Conservation (phyloP, 2,888 invertebrate genomes). For the Cheilosia vernalis region DNA sequence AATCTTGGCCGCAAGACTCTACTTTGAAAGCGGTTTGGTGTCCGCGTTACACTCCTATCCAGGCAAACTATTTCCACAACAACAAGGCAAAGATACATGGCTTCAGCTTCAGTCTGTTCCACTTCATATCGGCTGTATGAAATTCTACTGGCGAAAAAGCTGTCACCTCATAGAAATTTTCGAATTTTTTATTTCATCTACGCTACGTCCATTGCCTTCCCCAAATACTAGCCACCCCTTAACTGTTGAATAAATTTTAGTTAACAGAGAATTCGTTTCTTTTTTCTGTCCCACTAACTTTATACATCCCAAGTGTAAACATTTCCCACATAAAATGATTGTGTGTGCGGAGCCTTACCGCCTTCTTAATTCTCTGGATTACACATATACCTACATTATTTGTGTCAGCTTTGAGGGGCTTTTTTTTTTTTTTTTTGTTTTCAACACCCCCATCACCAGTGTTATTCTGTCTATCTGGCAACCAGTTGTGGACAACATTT, state of each 20-base stretch:
- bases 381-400: conserved; percentile 10
- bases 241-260: conserved; percentile 52
- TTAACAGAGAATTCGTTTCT: conserved; percentile 34
- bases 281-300: conserved; percentile 62
- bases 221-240: conserved; percentile 2
- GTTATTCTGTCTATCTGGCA: conserved; percentile 15
- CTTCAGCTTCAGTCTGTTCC: too few species aligned
- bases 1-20: too few species aligned
- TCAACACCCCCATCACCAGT: background rate
- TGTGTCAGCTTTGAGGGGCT: conserved; percentile 5
- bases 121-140: too few species aligned
- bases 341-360: conserved; percentile 17
- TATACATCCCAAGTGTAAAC: conserved; percentile 50
- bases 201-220: conserved; percentile 17
- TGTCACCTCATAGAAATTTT: too few species aligned
- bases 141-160: too few species aligned
- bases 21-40: too few species aligned
- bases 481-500: conserved; percentile 65
- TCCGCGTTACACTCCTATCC: too few species aligned
- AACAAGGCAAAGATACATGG: too few species aligned
- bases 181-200: too few species aligned
- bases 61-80: too few species aligned
- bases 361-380: conserved; percentile 40
- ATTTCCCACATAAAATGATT: conserved; percentile 42
- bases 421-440: background rate